phyloP scores from a whole-genome alignment of 2,113 vertebrate genomes.

The Catharus bicknelli region DNA sequence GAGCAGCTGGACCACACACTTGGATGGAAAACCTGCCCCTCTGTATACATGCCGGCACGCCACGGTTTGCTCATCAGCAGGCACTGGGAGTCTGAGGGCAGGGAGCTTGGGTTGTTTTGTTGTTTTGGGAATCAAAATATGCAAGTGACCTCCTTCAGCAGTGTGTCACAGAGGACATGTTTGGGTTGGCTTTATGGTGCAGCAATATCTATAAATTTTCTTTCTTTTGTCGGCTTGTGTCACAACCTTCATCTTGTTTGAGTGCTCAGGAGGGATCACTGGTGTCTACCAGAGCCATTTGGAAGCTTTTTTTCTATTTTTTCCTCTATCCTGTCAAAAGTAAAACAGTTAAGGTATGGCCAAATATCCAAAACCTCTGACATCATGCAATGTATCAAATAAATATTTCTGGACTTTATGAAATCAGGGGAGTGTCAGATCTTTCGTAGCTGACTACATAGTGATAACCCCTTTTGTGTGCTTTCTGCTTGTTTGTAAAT shows the following conservation, averaged over 20 bases:
- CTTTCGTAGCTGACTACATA: not conserved
- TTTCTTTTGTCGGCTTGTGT: conserved; percentile 51
- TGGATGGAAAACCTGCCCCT: not conserved
- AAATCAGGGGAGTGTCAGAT: not conserved
- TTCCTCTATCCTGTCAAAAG: not conserved
- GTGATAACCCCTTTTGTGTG: not conserved
- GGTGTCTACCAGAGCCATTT: not conserved
- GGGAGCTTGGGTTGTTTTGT: not conserved
- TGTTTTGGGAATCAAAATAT: conserved; percentile 6
- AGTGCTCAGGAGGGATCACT: not conserved
- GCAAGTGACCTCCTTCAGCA: conserved; percentile 19
- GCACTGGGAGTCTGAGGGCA: not conserved
- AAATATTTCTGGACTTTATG: not conserved
- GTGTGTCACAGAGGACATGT: not conserved
- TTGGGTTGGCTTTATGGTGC: conserved; percentile 45
- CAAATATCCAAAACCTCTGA: conserved; percentile 7
- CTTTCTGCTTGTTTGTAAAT: not conserved
- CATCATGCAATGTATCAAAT: conserved; percentile 3
- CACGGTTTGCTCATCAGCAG: not conserved
- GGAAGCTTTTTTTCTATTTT: not conserved
- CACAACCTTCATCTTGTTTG: conserved; percentile 23
- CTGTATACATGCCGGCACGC: not conserved
- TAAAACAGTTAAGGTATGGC: not conserved
- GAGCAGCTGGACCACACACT: not conserved
- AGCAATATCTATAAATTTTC: conserved; percentile 40